A percentile compares a stretch with the other conserved stretches of the same genome.
Conservation (phyloP, 1,140 invertebrate genomes). For the Drosophila neocordata region DNA sequence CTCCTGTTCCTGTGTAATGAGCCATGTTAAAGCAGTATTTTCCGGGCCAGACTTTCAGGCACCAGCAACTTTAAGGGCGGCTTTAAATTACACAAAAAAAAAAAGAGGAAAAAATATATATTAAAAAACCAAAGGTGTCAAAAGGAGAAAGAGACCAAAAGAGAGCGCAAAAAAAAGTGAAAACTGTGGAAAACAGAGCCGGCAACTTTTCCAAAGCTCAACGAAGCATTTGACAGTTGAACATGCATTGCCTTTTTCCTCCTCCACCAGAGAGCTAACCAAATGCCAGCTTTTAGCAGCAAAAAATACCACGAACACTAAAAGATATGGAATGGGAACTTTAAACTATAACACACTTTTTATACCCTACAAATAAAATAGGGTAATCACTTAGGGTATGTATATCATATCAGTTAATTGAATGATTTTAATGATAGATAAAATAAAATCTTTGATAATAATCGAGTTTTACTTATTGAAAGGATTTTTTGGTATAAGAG, state of each 20-base stretch:
- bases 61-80: conserved; percentile 40
- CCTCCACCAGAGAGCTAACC: background rate
- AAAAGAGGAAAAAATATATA: background rate
- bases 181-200: conserved; percentile 32
- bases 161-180: conserved; percentile 8
- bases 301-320: background rate
- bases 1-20: conserved; percentile 55
- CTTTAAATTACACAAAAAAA: conserved; percentile 15
- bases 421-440: too few relatives aligned
- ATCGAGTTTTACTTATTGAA: too few relatives aligned
- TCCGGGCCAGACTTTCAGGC: conserved; percentile 43
- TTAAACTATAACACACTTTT: background rate
- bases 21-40: conserved; percentile 34
- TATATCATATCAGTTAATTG: too few relatives aligned
- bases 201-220: conserved; percentile 37
- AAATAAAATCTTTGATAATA: too few relatives aligned
- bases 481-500: too few relatives aligned
- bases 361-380: conserved; percentile 36
- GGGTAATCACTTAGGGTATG: too few relatives aligned
- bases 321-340: background rate
- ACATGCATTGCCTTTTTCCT: conserved; percentile 68
- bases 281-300: background rate
- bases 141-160: background rate
- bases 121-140: background rate
- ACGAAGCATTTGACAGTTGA: conserved; percentile 69